Evolutionary conservation across 2,888 invertebrate species (phyloP).

Genomic region (Campoplex nolae): DNA sequence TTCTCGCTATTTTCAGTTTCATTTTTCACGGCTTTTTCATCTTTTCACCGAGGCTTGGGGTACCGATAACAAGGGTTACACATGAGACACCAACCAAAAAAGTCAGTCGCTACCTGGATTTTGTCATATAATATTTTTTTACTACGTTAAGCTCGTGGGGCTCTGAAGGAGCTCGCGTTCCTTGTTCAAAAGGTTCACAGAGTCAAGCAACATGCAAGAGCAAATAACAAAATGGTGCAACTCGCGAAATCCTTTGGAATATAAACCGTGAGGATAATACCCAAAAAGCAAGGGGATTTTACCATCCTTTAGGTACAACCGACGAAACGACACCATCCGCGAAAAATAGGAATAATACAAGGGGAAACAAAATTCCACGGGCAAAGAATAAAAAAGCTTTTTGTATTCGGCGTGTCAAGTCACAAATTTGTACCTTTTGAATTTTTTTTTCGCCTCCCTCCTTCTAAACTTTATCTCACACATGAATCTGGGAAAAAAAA

Average conservation of each 20-base stretch:
- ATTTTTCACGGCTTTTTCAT: neutral
- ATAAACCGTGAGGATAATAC: conserved; percentile 16
- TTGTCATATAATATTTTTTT: conserved; percentile 16
- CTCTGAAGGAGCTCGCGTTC: conserved; percentile 47
- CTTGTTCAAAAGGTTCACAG: conserved; percentile 14
- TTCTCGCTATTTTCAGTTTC: neutral
- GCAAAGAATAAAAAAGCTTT: conserved; percentile 29
- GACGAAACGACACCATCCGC: conserved; percentile 33
- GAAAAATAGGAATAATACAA: conserved; percentile 23
- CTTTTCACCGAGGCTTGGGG: no score
- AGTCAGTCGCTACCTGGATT: neutral
- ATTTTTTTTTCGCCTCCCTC: neutral
- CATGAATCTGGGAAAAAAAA: neutral
- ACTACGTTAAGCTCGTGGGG: conserved; percentile 32
- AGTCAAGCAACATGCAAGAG: neutral
- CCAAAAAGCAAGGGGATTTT: neutral
- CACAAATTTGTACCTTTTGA: neutral
- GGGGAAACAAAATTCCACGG: conserved; percentile 23
- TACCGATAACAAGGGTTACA: no score
- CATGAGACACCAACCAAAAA: neutral
- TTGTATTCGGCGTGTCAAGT: conserved; percentile 15
- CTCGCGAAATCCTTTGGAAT: conserved; percentile 14
- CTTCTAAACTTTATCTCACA: no score
- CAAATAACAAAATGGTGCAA: conserved; percentile 3
- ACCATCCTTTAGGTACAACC: neutral